These are phyloP conservation scores for Synergus japonicus DNA, from an alignment of 2,888 invertebrate species.

Conservation along the genomic window DNA sequence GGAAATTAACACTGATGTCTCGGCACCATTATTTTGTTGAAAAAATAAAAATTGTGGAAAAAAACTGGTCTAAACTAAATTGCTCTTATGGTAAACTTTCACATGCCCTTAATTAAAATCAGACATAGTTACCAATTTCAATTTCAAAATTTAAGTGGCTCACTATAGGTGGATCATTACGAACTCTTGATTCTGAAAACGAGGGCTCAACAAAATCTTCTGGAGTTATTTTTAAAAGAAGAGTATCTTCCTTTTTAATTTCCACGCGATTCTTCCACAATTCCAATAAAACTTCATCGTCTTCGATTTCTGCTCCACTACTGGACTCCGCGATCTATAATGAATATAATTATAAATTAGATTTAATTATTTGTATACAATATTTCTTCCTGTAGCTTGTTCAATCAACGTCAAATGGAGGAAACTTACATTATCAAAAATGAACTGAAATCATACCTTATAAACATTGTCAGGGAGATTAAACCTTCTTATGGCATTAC, in stretches of 20 bases:
- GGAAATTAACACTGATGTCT: too few relatives aligned
- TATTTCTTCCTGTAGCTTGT: background rate
- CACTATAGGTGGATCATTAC: background rate
- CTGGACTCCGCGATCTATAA: background rate
- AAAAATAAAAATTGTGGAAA: too few relatives aligned
- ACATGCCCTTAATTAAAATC: background rate
- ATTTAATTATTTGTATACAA: slow-evolving; percentile 1
- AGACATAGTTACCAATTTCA: background rate
- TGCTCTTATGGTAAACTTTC: too few relatives aligned
- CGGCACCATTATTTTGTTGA: too few relatives aligned
- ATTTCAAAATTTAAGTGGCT: background rate
- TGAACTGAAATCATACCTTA: background rate
- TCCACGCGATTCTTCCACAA: slow-evolving; percentile 21
- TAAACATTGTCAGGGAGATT: background rate
- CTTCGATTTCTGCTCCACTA: slow-evolving; percentile 42
- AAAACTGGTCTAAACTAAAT: too few relatives aligned
- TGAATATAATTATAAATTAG: slow-evolving; percentile 4
- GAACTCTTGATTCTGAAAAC: background rate
- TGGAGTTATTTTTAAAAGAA: slow-evolving; percentile 23
- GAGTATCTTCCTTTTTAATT: slow-evolving; percentile 33
- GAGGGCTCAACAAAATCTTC: slow-evolving; percentile 6
- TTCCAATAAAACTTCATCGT: slow-evolving; percentile 39
- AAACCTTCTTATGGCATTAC: background rate
- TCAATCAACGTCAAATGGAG: background rate
- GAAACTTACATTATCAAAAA: background rate